Evolutionary conservation across 2,113 vertebrate genomes (phyloP).

Genomic region (Pao palembangensis): DNA sequence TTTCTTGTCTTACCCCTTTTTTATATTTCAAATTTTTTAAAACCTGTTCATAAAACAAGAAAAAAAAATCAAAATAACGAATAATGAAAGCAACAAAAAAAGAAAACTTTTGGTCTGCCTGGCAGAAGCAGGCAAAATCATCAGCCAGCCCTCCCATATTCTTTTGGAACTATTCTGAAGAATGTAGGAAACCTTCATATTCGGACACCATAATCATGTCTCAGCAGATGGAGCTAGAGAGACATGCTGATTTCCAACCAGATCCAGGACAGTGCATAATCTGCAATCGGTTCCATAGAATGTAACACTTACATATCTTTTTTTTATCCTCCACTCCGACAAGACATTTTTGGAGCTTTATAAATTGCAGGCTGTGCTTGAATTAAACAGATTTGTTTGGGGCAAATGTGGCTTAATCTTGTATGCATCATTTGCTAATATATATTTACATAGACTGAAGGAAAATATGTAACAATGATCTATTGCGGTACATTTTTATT

Average conservation of each 20-base stretch:
- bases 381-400: constrained; percentile 21
- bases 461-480: neutral
- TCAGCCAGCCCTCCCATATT: too few species aligned
- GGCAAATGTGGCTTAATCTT: constrained; percentile 35
- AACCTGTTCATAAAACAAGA: too few species aligned
- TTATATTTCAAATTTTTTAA: too few species aligned
- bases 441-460: constrained; percentile 18
- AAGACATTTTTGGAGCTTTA: constrained; percentile 37
- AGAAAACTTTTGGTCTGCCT: too few species aligned
- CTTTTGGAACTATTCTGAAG: too few species aligned
- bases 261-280: constrained; percentile 29
- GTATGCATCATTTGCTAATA: constrained; percentile 44
- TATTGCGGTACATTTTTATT: neutral
- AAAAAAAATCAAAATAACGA: too few species aligned
- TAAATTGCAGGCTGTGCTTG: constrained; percentile 47
- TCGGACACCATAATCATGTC: constrained; percentile 3
- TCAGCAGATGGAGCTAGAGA: constrained; percentile 68
- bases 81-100: too few species aligned
- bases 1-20: too few species aligned
- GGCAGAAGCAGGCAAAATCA: too few species aligned
- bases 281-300: constrained; percentile 40
- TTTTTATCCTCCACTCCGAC: constrained; percentile 39
- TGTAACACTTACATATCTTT: constrained; percentile 38
- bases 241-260: constrained; percentile 29
- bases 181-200: constrained; percentile 2